Base-by-base conservation (phyloP, 2,888 invertebrate species). In the Pristionchus mayeri region DNA sequence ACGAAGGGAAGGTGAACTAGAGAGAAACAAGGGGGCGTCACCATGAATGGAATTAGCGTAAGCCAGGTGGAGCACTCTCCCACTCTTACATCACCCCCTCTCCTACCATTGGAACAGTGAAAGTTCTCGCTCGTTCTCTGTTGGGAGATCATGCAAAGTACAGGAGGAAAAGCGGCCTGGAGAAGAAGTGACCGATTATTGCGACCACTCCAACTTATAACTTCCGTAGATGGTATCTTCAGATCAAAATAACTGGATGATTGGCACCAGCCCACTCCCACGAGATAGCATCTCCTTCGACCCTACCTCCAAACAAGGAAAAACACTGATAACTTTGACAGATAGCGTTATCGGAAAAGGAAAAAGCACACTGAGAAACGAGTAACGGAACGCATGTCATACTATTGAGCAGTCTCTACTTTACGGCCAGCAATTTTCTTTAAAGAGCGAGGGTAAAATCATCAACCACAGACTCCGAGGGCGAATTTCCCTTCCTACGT, bases 111-210 rank as follows among this genome's bases (percentile, higher is more conserved):
- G 63, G 63, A 63, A 63, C 63, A 63, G 63, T 63, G 30, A 30
- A 63, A 11, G n/a, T n/a, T 63, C 34, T 34, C 63, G n/a, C 60
- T 4, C 30, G n/a, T 16, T 30, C 34, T 63, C 34, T 63, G 63
- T 21, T 34, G 63, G 63, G 63, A 63, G 63, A 63, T 63, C 63
- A 63, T 34, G 30, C 63, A 63, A 63, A 63, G 63, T 63, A 63
- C 63, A 63, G 18, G 6, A 63, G 63, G 30, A 34, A 63, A 63
- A 63, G 63, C 4, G 60, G 2, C n/a, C n/a, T n/a, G 21, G 60
- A 30, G 34, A 34, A 63, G 18, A 34, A 37, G 21, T 63, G 63
- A 63, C 18, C 63, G 6, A 63, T 63, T 63, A 30, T 63, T 34
- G 34, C 34, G 63, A 63, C 4, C 16, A 0, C 34, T 63, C 34